Percentiles rank a stretch among this genome's conserved stretches.
Evolutionary conservation across 2,888 invertebrate species (phyloP).

Genomic region (Dynastes maya): DNA sequence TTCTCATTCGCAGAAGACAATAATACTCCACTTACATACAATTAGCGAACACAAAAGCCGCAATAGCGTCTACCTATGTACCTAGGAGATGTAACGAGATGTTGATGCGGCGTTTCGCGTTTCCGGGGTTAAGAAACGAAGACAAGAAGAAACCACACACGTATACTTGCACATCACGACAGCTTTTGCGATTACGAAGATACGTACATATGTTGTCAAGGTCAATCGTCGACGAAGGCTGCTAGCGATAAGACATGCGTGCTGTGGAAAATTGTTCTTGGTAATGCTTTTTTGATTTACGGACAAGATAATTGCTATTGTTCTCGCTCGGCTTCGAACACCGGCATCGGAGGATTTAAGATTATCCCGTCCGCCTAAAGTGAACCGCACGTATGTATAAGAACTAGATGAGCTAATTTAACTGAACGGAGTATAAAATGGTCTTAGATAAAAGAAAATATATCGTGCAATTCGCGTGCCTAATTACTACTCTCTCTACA

Average conservation of each 20-base stretch:
- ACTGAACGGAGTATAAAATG: too few species aligned
- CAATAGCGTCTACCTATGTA: neutral
- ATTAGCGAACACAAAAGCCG: conserved; percentile 26
- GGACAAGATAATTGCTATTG: conserved; percentile 30
- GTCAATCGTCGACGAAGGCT: conserved; percentile 53
- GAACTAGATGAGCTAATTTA: too few species aligned
- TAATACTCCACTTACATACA: conserved; percentile 15
- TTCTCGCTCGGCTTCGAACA: conserved; percentile 12
- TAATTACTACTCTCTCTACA: too few species aligned
- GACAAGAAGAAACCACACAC: conserved; percentile 53
- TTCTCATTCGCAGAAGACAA: conserved; percentile 7
- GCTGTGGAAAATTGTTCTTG: conserved; percentile 41
- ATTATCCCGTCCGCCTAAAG: neutral
- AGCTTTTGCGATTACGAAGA: conserved; percentile 48
- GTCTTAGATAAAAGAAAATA: too few species aligned
- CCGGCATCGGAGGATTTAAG: neutral
- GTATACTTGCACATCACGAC: conserved; percentile 8
- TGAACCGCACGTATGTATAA: neutral
- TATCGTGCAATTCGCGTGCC: too few species aligned
- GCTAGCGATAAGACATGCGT: conserved; percentile 31
- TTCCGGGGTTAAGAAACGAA: conserved; percentile 57
- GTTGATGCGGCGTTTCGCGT: conserved; percentile 49
- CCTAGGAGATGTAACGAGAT: conserved; percentile 36
- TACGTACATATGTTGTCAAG: conserved; percentile 54
- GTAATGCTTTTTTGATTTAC: conserved; percentile 36